phyloP scores from a whole-genome alignment of 2,113 vertebrate genomes.

The Charina bottae region DNA sequence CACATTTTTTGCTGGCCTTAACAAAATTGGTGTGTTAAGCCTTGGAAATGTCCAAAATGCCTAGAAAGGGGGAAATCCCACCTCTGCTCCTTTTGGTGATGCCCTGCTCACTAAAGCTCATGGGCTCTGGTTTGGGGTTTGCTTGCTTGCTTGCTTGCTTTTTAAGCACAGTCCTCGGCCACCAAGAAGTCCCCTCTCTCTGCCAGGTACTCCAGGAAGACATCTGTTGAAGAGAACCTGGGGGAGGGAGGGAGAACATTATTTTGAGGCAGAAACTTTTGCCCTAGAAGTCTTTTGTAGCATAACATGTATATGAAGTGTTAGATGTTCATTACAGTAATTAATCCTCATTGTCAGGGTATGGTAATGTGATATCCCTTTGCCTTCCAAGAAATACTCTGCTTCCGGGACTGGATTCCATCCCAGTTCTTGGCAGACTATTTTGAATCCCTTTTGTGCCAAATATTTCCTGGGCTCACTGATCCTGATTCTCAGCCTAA shows the following conservation, averaged over 20 bases:
- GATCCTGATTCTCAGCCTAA: background rate
- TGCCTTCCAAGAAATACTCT: background rate
- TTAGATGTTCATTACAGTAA: background rate
- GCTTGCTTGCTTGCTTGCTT: no score
- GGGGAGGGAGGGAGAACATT: background rate
- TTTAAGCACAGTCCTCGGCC: no score
- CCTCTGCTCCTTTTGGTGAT: no score
- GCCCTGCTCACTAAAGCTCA: no score
- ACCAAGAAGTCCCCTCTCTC: no score
- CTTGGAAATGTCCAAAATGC: no score
- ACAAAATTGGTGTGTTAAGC: no score
- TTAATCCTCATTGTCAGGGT: background rate
- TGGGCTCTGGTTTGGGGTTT: no score
- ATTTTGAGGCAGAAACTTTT: background rate
- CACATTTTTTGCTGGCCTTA: no score
- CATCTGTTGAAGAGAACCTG: background rate
- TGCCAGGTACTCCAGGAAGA: no score
- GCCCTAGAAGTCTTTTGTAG: background rate
- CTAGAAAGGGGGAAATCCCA: no score
- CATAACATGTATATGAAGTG: background rate
- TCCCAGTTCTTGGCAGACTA: background rate
- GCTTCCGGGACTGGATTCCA: no score
- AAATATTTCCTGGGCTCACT: background rate
- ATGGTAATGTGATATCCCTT: background rate
- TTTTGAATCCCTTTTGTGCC: background rate